phyloP scores from a whole-genome alignment of 2,888 invertebrate species.

The Hyposoter didymator region DNA sequence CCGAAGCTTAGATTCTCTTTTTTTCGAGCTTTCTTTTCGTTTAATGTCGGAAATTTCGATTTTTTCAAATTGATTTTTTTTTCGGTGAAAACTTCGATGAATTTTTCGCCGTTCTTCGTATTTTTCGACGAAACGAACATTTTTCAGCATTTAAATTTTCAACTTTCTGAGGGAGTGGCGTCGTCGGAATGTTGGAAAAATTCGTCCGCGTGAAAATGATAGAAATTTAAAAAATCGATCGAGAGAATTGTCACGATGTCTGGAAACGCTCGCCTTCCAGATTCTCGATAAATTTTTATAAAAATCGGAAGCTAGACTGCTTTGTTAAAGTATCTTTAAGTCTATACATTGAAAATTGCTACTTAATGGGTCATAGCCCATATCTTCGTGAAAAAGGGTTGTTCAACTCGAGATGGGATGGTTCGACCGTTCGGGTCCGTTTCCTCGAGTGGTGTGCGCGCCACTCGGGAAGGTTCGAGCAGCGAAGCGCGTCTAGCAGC shows the following conservation, averaged over 20 bases:
- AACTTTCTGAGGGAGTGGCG: not conserved
- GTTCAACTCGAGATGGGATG: slow-evolving; percentile 68
- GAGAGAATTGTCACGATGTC: not conserved
- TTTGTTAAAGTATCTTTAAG: not conserved
- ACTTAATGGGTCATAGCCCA: slow-evolving; percentile 25
- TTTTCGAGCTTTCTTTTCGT: not conserved
- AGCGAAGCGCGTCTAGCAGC: slow-evolving; percentile 62
- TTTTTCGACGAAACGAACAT: not conserved
- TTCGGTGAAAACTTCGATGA: not conserved
- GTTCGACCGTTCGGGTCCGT: slow-evolving; percentile 67
- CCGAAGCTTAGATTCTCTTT: not conserved
- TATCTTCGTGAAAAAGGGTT: slow-evolving; percentile 67
- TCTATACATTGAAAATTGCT: not conserved
- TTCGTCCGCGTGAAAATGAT: not conserved
- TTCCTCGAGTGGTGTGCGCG: slow-evolving; percentile 64
- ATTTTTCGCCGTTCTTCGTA: not conserved
- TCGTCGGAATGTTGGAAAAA: not conserved
- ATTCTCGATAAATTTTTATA: not conserved
- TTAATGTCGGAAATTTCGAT: not conserved
- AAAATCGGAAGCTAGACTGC: not conserved
- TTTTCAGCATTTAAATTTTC: not conserved
- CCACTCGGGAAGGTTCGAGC: slow-evolving; percentile 68
- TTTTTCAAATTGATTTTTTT: not conserved
- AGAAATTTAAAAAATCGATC: not conserved
- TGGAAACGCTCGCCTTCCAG: not conserved